Conservation (phyloP, 2,113 vertebrate genomes). For the Syngnathus floridae region DNA sequence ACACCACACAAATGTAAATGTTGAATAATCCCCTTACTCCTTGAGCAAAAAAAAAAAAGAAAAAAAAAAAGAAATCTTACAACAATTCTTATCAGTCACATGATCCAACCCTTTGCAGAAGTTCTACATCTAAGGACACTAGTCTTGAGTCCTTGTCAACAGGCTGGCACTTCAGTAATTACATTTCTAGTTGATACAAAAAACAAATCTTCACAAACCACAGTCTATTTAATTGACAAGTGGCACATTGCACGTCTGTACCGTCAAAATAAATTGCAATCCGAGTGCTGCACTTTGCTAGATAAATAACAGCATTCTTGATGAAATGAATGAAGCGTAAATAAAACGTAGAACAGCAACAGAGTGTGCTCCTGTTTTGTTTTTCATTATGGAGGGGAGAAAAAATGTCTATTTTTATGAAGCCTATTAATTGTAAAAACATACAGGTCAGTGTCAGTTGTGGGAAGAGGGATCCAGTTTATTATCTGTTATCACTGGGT, state of each 20-base stretch:
- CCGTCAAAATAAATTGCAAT: slow-evolving; percentile 15
- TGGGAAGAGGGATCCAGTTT: background rate
- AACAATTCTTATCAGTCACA: slow-evolving; percentile 16
- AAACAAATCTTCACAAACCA: slow-evolving; percentile 12
- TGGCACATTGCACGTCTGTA: slow-evolving; percentile 39
- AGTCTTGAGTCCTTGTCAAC: slow-evolving; percentile 28
- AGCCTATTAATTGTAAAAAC: background rate
- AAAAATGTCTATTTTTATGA: background rate
- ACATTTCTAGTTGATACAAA: slow-evolving; percentile 8
- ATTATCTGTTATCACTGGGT: background rate
- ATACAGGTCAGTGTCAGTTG: background rate
- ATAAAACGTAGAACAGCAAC: background rate
- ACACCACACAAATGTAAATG: slow-evolving; percentile 41
- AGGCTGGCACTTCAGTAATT: slow-evolving; percentile 43
- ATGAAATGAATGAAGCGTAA: background rate
- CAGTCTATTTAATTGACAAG: slow-evolving; percentile 26
- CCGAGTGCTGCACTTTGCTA: slow-evolving; percentile 17
- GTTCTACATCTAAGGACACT: background rate
- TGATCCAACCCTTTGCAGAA: slow-evolving; percentile 20
- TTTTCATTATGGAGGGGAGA: background rate
- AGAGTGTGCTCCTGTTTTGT: background rate
- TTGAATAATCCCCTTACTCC: slow-evolving; percentile 7
- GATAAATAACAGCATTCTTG: background rate
- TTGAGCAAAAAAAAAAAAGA: background rate
- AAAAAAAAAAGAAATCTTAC: slow-evolving; percentile 15